Conservation (phyloP, 2,797 vertebrate species). For the Gymnocypris eckloni region DNA sequence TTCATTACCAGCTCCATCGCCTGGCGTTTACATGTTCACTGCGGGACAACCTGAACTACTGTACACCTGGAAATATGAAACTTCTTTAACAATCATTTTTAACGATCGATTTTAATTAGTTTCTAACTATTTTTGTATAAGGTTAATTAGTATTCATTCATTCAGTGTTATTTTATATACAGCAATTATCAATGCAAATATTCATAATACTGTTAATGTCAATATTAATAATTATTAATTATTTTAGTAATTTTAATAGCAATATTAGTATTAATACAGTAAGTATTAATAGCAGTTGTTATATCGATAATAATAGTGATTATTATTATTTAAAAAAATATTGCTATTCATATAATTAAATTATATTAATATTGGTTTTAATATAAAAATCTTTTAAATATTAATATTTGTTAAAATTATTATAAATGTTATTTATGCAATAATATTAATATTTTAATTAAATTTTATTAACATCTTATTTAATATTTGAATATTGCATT, state of each 20-base stretch:
- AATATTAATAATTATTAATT: background rate
- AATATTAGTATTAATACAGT: background rate
- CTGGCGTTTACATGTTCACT: background rate
- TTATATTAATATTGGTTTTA: background rate
- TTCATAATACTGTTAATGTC: background rate
- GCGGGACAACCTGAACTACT: background rate
- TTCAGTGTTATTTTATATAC: background rate
- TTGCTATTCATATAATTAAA: background rate
- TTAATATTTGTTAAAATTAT: too few species aligned
- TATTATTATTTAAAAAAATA: background rate
- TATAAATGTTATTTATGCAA: too few species aligned
- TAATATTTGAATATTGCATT: too few species aligned
- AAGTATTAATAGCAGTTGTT: background rate
- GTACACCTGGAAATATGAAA: conserved; percentile 1
- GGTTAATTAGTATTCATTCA: conserved; percentile 60
- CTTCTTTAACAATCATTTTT: too few species aligned
- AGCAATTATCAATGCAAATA: background rate
- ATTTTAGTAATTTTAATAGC: background rate
- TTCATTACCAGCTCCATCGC: background rate
- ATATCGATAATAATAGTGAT: background rate
- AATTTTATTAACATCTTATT: too few species aligned
- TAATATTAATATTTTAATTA: too few species aligned
- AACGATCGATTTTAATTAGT: too few species aligned
- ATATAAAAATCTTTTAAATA: background rate
- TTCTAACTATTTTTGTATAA: too few species aligned